phyloP scores from a whole-genome alignment of 2,797 vertebrate genomes.

The Hippocampus kuda region DNA sequence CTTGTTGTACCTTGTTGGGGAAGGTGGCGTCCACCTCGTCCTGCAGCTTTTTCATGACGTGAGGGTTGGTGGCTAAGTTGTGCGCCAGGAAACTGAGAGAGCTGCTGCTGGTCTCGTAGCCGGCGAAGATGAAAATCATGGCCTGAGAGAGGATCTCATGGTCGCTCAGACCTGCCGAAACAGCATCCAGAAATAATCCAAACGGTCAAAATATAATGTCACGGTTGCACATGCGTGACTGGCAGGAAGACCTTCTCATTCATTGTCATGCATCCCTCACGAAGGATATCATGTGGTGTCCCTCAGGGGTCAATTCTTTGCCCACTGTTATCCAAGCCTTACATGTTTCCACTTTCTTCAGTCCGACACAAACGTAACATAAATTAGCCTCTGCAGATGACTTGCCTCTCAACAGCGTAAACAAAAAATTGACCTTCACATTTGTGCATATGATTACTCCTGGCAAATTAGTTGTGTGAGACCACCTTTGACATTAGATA shows the following conservation, averaged over 20 bases:
- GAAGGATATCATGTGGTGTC: too few relatives aligned
- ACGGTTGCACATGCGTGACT: too few relatives aligned
- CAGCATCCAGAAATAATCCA: background rate
- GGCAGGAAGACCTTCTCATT: too few relatives aligned
- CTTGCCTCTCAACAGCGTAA: too few relatives aligned
- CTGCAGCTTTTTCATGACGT: constrained; percentile 65
- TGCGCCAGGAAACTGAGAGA: constrained; percentile 65
- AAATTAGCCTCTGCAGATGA: too few relatives aligned
- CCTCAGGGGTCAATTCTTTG: too few relatives aligned
- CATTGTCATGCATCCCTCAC: background rate
- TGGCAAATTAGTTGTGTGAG: too few relatives aligned
- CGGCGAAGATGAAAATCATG: constrained; percentile 70
- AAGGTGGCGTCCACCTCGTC: constrained; percentile 66
- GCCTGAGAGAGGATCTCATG: constrained; percentile 77
- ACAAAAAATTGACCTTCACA: too few relatives aligned
- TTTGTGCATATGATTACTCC: too few relatives aligned
- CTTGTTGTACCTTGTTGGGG: constrained; percentile 60
- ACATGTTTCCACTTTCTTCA: background rate
- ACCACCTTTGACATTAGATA: too few relatives aligned
- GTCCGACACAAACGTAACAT: background rate
- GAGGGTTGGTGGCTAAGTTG: constrained; percentile 67
- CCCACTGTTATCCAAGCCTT: too few relatives aligned
- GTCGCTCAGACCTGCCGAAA: constrained; percentile 68
- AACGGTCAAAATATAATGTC: background rate
- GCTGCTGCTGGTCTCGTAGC: constrained; percentile 72